Evolutionary conservation across 2,888 invertebrate species (phyloP), one percentile per base, ranked within the genome.

Genomic region (Gari tellinella): DNA sequence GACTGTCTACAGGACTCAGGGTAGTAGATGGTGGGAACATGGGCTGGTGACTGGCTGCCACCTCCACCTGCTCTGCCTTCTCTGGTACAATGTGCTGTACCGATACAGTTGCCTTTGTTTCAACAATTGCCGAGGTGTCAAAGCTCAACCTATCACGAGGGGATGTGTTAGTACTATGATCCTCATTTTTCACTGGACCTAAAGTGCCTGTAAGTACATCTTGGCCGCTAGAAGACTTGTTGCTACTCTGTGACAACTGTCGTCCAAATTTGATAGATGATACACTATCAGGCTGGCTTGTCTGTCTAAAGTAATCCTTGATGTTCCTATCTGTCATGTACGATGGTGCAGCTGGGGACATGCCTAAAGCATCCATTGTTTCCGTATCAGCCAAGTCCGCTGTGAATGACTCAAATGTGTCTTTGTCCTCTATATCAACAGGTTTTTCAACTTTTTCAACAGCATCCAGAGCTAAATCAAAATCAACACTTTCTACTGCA

Each of bases 381-480:
- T 81, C 84, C 19, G 70, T 69, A 38, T 79, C 80, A 10, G 73
- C 78, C 37, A 64, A 70, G 53, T 86, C 85, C 7, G 88, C 88
- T 19, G 87, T 87, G 61, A 88, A 87, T 17, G 86, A 86, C 72
- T 88, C 88, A 84, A 88, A 87, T 48, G 81, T 76, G 52, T 87
- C 87, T 53, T 84, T 86, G 49, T 75, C 80, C 60, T 81, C 80
- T 15, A 81, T 67, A 25, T 70, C 72, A 40, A 74, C 72, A 41
- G 80, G 80, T 45, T 67, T 69, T 31, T 74, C 69, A 15, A 70
- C 55, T 19, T 75, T 67, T 15, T 83, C 82, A 49, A 67, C 58
- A 21, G 73, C 65, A 51, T 74, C 74, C 3, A 76, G 40, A 7
- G 56, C 72, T 45, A 79, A 67, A 37, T 82, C 74, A 74, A 84